Conservation (phyloP, 2,888 invertebrate species). For the Taphrorychus bicolor region DNA sequence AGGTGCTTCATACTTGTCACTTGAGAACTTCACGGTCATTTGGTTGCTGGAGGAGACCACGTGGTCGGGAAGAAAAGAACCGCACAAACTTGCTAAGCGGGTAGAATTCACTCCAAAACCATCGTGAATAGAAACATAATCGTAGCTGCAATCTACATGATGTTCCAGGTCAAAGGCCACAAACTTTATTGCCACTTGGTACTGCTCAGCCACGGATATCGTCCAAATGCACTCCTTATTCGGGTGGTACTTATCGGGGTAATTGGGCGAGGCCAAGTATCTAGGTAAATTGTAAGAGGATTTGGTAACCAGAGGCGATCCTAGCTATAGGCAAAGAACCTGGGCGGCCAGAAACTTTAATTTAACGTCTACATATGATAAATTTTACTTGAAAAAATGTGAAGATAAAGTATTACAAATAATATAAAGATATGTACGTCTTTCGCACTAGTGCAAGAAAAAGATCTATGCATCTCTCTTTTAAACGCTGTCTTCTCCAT, state of each 20-base stretch:
- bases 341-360: too few relatives aligned
- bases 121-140: slow-evolving; percentile 92
- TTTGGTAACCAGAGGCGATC: too few relatives aligned
- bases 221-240: slow-evolving; percentile 96
- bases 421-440: too few relatives aligned
- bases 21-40: slow-evolving; percentile 91
- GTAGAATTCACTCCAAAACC: slow-evolving; percentile 80
- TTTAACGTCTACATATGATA: too few relatives aligned
- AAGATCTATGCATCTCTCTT: too few relatives aligned
- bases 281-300: too few relatives aligned
- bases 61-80: slow-evolving; percentile 81
- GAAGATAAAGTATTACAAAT: too few relatives aligned
- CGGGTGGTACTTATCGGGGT: slow-evolving; percentile 94
- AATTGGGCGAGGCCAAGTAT: slow-evolving; percentile 91
- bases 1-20: slow-evolving; percentile 69
- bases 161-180: slow-evolving; percentile 98
- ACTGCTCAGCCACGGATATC: slow-evolving; percentile 86
- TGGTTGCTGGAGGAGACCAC: slow-evolving; percentile 91
- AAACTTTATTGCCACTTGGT: slow-evolving; percentile 85
- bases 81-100: slow-evolving; percentile 68
- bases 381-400: too few relatives aligned
- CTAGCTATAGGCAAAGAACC: too few relatives aligned
- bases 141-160: slow-evolving; percentile 96
- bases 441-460: too few relatives aligned
- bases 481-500: too few relatives aligned